Conservation (phyloP, 2,797 vertebrate genomes). For the Myotis planiceps region DNA sequence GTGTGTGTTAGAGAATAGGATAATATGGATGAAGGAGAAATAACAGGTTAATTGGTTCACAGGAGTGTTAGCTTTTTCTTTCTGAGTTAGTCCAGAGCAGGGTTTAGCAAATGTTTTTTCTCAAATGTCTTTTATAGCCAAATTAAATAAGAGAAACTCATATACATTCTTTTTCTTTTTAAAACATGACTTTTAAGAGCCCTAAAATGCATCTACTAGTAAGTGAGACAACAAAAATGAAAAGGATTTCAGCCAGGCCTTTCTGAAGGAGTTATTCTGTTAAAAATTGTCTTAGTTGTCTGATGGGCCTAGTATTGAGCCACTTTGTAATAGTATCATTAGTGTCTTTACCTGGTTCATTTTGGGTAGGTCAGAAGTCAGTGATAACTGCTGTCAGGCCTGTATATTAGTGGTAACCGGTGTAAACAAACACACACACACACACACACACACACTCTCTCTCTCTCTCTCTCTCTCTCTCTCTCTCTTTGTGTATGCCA, state of each 20-base stretch:
- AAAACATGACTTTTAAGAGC: constrained; percentile 70
- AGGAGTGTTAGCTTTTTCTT: neutral
- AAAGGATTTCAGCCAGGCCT: constrained; percentile 58
- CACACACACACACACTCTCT: neutral
- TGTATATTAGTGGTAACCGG: neutral
- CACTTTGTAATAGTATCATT: constrained; percentile 54
- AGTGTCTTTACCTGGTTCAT: constrained; percentile 63
- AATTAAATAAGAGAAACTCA: neutral
- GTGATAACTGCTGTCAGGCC: constrained; percentile 78
- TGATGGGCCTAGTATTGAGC: constrained; percentile 20
- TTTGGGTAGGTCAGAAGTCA: constrained; percentile 3
- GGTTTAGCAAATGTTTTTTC: neutral
- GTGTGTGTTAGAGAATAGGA: neutral
- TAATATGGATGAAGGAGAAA: neutral
- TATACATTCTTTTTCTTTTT: neutral
- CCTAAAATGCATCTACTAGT: constrained; percentile 43
- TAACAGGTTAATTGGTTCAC: neutral
- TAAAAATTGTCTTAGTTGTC: constrained; percentile 47
- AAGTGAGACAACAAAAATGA: constrained; percentile 39
- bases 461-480: no score
- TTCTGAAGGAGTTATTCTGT: constrained; percentile 45
- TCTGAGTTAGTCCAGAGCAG: neutral
- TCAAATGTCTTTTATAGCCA: neutral
- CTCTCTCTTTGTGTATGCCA: constrained; percentile 52
- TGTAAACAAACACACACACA: neutral